Conservation (phyloP, 1,140 invertebrate genomes). For the Caenorhabditis latens region DNA sequence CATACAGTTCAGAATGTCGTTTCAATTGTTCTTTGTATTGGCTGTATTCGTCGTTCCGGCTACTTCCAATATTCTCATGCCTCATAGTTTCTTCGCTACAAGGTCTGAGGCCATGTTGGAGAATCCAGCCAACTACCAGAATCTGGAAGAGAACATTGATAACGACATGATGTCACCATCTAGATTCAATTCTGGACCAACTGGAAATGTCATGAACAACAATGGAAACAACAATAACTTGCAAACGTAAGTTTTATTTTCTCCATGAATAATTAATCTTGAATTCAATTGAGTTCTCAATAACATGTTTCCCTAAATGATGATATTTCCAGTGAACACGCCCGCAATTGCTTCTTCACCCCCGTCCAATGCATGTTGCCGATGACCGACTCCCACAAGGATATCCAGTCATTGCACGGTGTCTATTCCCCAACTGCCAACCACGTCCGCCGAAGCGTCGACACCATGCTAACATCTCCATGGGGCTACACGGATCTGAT, state of each 20-base stretch:
- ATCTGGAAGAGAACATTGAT: neutral
- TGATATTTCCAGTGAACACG: conserved; percentile 28
- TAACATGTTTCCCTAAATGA: too few species aligned
- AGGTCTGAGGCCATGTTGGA: neutral
- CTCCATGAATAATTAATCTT: neutral
- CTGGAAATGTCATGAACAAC: neutral
- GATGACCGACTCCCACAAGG: conserved; percentile 24
- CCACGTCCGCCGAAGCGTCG: conserved; percentile 29
- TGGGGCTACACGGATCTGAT: conserved; percentile 46
- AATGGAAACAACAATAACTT: neutral
- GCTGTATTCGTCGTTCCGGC: neutral
- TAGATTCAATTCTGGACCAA: neutral
- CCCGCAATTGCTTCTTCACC: conserved; percentile 42
- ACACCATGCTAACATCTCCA: conserved; percentile 36
- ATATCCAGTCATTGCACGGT: conserved; percentile 24
- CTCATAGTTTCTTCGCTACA: conserved; percentile 20
- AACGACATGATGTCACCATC: neutral
- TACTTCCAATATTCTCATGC: conserved; percentile 39
- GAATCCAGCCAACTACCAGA: neutral
- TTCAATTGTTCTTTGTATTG: neutral
- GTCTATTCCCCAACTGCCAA: conserved; percentile 26
- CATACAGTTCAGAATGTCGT: conserved; percentile 22
- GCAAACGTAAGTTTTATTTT: conserved; percentile 9
- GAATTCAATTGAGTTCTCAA: too few species aligned
- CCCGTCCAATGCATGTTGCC: conserved; percentile 36